Conservation (phyloP, 2,113 vertebrate species). For the Colistium nudipinnis region DNA sequence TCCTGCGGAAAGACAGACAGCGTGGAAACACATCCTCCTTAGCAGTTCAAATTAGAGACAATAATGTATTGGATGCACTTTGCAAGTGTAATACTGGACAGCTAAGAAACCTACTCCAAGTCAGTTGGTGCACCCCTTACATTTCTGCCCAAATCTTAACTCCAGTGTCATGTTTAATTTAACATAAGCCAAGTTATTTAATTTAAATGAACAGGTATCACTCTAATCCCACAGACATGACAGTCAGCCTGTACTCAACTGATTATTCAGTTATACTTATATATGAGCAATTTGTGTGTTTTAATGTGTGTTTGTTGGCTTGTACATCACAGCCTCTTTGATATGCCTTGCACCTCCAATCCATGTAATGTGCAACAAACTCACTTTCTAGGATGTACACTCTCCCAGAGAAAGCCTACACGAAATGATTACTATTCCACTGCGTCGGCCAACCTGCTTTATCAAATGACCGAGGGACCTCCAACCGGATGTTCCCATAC, state of each 20-base stretch:
- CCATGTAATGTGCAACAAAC: slow-evolving; percentile 59
- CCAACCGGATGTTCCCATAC: slow-evolving; percentile 80
- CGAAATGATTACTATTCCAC: slow-evolving; percentile 60
- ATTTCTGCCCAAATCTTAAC: too few species aligned
- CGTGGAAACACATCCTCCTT: too few species aligned
- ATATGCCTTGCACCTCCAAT: slow-evolving; percentile 45
- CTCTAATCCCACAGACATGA: too few species aligned
- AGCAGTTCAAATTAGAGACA: too few species aligned
- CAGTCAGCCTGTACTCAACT: too few species aligned
- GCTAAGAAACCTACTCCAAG: neutral
- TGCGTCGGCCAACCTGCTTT: slow-evolving; percentile 78
- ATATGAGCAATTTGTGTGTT: slow-evolving; percentile 7
- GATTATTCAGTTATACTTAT: too few species aligned
- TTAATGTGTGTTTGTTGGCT: slow-evolving; percentile 9
- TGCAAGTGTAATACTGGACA: neutral
- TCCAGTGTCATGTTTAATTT: too few species aligned
- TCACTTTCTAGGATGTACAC: slow-evolving; percentile 65
- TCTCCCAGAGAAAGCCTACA: slow-evolving; percentile 55
- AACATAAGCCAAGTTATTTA: too few species aligned
- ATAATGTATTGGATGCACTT: too few species aligned
- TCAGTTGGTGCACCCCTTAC: neutral
- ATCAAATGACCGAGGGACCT: slow-evolving; percentile 81
- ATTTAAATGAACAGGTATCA: too few species aligned
- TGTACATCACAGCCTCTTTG: slow-evolving; percentile 35
- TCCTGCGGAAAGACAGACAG: too few species aligned